Evolutionary conservation across 2,797 vertebrate genomes (phyloP).

Genomic region (Enteromius paludinosus): DNA sequence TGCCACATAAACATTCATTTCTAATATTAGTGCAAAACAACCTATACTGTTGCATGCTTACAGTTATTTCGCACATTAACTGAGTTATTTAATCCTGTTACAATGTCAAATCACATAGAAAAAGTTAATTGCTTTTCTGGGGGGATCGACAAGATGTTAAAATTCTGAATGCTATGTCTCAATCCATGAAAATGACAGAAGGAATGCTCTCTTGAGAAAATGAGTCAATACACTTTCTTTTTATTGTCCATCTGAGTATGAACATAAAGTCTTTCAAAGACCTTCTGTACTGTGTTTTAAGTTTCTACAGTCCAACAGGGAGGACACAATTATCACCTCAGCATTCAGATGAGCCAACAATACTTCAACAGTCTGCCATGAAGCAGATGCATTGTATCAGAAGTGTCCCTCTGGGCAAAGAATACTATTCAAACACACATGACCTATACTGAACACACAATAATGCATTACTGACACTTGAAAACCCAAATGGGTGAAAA

Average conservation of each 20-base stretch:
- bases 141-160: not conserved
- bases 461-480: slow-evolving; percentile 3
- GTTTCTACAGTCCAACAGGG: not conserved
- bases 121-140: not conserved
- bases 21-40: not conserved
- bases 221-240: not conserved
- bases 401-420: slow-evolving; percentile 13
- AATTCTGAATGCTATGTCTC: not conserved
- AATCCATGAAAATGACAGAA: not conserved
- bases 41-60: not conserved
- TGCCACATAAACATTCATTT: slow-evolving; percentile 9
- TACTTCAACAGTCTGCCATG: not conserved
- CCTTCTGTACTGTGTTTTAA: not conserved
- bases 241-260: not conserved
- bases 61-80: not conserved
- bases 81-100: not conserved
- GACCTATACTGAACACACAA: slow-evolving; percentile 7
- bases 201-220: not conserved
- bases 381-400: slow-evolving; percentile 2
- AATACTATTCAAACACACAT: slow-evolving; percentile 22
- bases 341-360: slow-evolving; percentile 25
- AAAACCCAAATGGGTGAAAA: slow-evolving; percentile 22
- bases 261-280: slow-evolving; percentile 29
- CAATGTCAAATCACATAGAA: not conserved
- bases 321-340: slow-evolving; percentile 7